Base-by-base conservation (phyloP, 2,113 vertebrate species). In the Istiophorus platypterus region DNA sequence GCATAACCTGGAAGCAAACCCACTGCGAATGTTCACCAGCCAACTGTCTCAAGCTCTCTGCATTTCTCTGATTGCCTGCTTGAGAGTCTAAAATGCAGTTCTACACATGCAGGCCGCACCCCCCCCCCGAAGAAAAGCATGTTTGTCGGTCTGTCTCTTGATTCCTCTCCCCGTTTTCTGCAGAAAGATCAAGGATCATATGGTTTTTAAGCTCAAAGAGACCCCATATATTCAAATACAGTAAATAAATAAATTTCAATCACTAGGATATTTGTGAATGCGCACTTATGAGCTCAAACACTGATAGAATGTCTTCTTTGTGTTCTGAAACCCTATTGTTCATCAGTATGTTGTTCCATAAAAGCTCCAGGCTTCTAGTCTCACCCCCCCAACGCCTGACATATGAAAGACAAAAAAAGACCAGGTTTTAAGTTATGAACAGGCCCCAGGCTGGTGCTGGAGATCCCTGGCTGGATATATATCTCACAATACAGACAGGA, bases 1-100 rank as follows among this genome's bases (percentile, higher is more conserved):
- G 76, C 58, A 2, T 39, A 77, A 72, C 59, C 80, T 41, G 68
- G 49, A 76, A 75, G 66, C 75, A 80, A 83, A 84, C 56, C 65
- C 81, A 56, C 79, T 75, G 76, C 24, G 13, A 56, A 61, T 58
- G 62, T 67, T 83, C 13, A 39, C 58, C 80, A 47, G 37, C 56
- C 73, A 81, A 73, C 85, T 79, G 77, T 72, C 64, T 64, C 26
- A 2, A n/a, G 17, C 54, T 29, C 45, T 42, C n/a, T 72, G 58
- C 37, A 34, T 45, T 56, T 49, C 63, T 0, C 31, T 27, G 52
- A n/a, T 29, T 0, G 31, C 17, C 56, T 73, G 34, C 52, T 24
- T 29, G 7, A 0, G 1, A 42, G 11, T 57, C n/a, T 45, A 5
- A 64, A 64, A 76, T 37, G 15, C 2, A 54, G 52, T 62, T 39